Conservation (phyloP, 2,888 invertebrate species). For the Deilephila elpenor region DNA sequence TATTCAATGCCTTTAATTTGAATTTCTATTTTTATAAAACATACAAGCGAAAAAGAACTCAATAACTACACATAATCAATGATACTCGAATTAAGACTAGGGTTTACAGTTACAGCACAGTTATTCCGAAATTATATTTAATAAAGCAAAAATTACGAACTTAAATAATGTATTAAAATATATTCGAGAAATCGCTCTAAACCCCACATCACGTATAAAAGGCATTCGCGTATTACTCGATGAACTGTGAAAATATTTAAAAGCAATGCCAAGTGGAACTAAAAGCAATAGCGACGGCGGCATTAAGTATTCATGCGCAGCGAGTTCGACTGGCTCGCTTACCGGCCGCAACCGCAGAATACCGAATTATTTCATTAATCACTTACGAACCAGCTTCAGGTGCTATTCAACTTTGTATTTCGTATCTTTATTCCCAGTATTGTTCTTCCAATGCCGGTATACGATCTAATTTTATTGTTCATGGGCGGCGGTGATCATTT, state of each 20-base stretch:
- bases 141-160: too few relatives aligned
- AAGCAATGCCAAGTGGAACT: not conserved
- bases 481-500: too few relatives aligned
- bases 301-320: slow-evolving; percentile 52
- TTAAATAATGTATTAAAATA: too few relatives aligned
- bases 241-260: slow-evolving; percentile 11
- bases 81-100: too few relatives aligned
- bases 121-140: too few relatives aligned
- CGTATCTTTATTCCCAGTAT: not conserved
- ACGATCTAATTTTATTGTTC: too few relatives aligned
- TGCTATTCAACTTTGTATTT: slow-evolving; percentile 6
- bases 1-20: too few relatives aligned
- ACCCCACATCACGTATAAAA: not conserved
- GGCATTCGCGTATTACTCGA: not conserved
- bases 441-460: not conserved
- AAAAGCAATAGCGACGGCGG: slow-evolving; percentile 38
- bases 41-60: too few relatives aligned
- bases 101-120: too few relatives aligned
- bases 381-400: slow-evolving; percentile 9
- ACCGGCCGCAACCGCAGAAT: slow-evolving; percentile 67
- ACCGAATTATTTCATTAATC: slow-evolving; percentile 58
- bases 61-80: too few relatives aligned
- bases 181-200: too few relatives aligned
- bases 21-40: too few relatives aligned
- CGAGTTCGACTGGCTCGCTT: slow-evolving; percentile 61